Evolutionary conservation across 2,888 invertebrate genomes (phyloP), one percentile per base, ranked within the genome.

Genomic region (Norana najaformis): DNA sequence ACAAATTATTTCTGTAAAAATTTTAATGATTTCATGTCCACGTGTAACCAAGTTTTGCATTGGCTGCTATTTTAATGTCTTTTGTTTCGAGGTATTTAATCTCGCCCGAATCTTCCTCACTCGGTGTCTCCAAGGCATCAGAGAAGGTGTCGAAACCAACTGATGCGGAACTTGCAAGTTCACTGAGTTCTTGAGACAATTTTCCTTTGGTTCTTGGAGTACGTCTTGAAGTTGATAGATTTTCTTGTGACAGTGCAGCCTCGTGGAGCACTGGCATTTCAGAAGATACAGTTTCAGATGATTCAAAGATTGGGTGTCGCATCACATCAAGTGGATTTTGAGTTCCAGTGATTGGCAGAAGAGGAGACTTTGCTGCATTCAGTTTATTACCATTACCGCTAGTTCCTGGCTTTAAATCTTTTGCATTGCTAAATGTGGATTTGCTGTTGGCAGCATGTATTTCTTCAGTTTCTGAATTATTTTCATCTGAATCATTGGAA

Each of bases 201-300:
- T 23, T 85, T 85, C 85, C 85, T 85, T 85, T 85, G 37, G 36
- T 36, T 85, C 85, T 85, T 85, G 85, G 36, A 16, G 85, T 85
- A 2, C 85, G 85, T 35, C 83, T 83, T 35, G 85, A 85, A 35
- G 69, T 69, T 8, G n/a, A 69, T n/a, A n/a, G 69, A n/a, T 69
- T 69, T 69, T 69, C 69, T 69, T 69, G 69, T 30, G 69, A 69
- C n/a, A 11, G 69, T 69, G n/a, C 69, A 11, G n/a, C 1, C 6
- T 69, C 69, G 11, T 30, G 30, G 69, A 69, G 69, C 69, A 30
- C 69, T 69, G 30, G 69, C n/a, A 69, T n/a, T 30, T 69, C 69
- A 69, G 69, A 8, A 69, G 69, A 69, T 69, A n/a, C n/a, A 69
- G 69, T 69, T n/a, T 69, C 69, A 69, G 30, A 30, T n/a, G 69